Evolutionary conservation across 2,113 vertebrate species (phyloP).

Genomic region (Tragelaphus strepsiceros): DNA sequence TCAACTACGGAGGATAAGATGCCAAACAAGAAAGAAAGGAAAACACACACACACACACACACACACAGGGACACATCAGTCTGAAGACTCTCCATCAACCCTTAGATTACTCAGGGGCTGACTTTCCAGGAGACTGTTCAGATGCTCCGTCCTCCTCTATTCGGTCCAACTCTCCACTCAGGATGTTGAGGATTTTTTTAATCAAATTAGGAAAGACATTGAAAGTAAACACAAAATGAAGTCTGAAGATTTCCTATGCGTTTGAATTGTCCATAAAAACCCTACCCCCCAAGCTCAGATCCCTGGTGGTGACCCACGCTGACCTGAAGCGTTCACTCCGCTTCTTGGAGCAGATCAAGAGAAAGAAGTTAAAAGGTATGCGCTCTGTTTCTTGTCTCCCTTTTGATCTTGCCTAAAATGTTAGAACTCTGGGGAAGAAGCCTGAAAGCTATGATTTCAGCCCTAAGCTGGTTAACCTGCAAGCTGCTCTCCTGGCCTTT

Average conservation of each 20-base stretch:
- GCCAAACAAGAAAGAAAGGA: not conserved
- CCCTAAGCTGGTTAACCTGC: not conserved
- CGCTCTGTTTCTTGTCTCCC: not conserved
- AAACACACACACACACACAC: not conserved
- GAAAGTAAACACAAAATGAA: constrained; percentile 10
- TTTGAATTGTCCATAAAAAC: not conserved
- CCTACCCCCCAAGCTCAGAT: not conserved
- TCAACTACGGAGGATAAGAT: not conserved
- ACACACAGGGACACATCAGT: not conserved
- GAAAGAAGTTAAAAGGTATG: not conserved
- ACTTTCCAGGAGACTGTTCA: not conserved
- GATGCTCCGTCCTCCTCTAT: not conserved
- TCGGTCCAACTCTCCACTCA: not conserved
- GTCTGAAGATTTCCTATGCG: not conserved
- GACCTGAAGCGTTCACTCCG: not conserved
- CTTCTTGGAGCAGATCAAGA: not conserved
- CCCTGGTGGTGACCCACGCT: not conserved
- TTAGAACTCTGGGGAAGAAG: not conserved
- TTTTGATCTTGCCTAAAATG: not conserved
- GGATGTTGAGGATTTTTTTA: not conserved
- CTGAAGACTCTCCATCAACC: not conserved
- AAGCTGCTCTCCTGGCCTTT: not conserved
- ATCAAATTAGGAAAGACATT: constrained; percentile 2
- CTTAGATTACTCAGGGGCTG: not conserved
- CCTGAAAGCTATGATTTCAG: not conserved